phyloP scores from a whole-genome alignment of 1,140 invertebrate species.

The Tribolium castaneum region DNA sequence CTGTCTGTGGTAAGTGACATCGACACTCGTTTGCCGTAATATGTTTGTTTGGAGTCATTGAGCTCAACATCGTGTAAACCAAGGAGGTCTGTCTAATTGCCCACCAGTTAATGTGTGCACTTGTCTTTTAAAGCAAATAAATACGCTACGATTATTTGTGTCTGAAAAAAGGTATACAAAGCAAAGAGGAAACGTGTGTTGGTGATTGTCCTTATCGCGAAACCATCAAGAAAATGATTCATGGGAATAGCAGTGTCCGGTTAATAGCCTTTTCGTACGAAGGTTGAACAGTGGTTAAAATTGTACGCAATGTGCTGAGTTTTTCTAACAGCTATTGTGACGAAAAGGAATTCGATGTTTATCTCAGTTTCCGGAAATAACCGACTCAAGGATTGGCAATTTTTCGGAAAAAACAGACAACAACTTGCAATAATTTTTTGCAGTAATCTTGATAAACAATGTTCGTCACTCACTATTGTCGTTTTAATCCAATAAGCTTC shows the following conservation, averaged over 20 bases:
- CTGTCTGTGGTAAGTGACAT: neutral
- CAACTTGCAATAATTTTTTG: too few species aligned
- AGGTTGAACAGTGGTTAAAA: neutral
- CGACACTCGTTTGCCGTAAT: neutral
- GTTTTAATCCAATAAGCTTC: neutral
- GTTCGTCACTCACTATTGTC: neutral
- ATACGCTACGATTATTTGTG: neutral
- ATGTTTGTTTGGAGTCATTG: neutral
- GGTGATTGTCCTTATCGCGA: neutral
- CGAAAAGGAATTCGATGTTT: neutral
- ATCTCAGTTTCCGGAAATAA: neutral
- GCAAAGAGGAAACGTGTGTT: neutral
- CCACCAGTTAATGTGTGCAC: neutral
- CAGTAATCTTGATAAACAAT: neutral
- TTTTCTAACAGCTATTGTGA: neutral
- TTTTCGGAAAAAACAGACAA: neutral
- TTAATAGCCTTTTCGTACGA: constrained; percentile 3
- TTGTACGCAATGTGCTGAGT: neutral
- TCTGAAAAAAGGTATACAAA: too few species aligned
- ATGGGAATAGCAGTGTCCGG: neutral
- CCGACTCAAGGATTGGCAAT: neutral
- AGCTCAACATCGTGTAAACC: neutral
- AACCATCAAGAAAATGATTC: constrained; percentile 11
- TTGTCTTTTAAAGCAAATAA: neutral
- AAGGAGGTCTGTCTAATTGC: neutral